Percentiles rank a stretch among this genome's conserved stretches.
phyloP scores from a whole-genome alignment of 2,113 vertebrate genomes.

The Cephalophus harveyi region DNA sequence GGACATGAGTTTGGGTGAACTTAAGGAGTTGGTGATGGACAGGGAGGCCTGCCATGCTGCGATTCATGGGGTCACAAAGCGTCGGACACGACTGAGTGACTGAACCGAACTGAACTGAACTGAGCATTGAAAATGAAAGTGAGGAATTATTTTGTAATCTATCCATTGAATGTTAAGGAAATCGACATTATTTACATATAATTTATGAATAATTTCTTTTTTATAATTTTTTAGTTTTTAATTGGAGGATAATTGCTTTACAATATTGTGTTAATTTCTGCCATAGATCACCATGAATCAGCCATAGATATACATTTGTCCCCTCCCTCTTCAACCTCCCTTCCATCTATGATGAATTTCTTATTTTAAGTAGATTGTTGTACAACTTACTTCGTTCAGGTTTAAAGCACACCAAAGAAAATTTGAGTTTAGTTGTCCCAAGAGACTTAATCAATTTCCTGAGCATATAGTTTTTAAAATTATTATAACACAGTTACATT shows the following conservation, averaged over 20 bases:
- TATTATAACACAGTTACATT: background rate
- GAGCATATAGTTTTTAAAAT: background rate
- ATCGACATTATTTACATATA: background rate
- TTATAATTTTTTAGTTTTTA: background rate
- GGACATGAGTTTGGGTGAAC: too few relatives aligned
- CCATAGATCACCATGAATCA: background rate
- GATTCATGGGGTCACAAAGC: rapidly evolving
- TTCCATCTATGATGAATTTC: background rate
- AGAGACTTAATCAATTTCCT: background rate
- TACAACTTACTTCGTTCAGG: background rate
- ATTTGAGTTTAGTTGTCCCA: background rate
- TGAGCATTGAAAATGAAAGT: background rate
- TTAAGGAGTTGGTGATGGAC: too few relatives aligned
- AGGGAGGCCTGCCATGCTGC: rapidly evolving
- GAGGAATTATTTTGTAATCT: background rate
- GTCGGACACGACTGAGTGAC: rapidly evolving
- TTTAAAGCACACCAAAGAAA: background rate
- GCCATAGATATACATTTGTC: background rate
- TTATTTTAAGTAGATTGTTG: background rate
- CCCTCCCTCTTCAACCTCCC: background rate
- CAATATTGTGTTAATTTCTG: background rate
- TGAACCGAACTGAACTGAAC: too few relatives aligned
- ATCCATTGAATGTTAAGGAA: background rate
- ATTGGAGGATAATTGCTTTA: background rate
- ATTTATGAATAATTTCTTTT: background rate